phyloP scores from a whole-genome alignment of 2,113 vertebrate species.

The Dasyurus viverrinus region DNA sequence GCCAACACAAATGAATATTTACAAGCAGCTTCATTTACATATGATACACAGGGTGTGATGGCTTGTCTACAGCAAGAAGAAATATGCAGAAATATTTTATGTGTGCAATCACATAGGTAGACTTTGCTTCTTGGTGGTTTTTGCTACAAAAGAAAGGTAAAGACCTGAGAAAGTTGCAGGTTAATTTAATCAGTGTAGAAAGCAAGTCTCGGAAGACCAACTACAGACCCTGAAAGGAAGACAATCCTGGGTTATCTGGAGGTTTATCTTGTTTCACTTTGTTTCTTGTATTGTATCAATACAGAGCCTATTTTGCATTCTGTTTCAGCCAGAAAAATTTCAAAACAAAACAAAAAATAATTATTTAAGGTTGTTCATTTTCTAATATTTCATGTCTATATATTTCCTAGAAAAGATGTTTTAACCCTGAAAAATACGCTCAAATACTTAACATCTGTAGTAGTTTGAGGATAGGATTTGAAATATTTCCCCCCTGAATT shows the following conservation, averaged over 20 bases:
- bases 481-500: conserved; percentile 10
- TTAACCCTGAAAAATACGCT: neutral
- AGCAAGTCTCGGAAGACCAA: neutral
- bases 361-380: neutral
- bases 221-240: neutral
- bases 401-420: neutral
- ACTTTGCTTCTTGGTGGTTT: neutral
- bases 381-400: neutral
- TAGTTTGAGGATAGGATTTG: neutral
- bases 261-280: neutral
- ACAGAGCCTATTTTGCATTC: neutral
- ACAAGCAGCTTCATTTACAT: conserved; percentile 35
- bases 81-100: neutral
- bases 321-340: neutral
- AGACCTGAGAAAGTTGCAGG: neutral
- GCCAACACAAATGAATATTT: conserved; percentile 35
- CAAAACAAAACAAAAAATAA: neutral
- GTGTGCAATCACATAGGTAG: neutral
- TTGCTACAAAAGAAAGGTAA: neutral
- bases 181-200: neutral
- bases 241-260: neutral
- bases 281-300: neutral
- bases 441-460: neutral
- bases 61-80: conserved; percentile 40
- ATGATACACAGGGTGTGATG: neutral